Evolutionary conservation across 2,888 invertebrate species (phyloP).

Genomic region (Erannis defoliaria): DNA sequence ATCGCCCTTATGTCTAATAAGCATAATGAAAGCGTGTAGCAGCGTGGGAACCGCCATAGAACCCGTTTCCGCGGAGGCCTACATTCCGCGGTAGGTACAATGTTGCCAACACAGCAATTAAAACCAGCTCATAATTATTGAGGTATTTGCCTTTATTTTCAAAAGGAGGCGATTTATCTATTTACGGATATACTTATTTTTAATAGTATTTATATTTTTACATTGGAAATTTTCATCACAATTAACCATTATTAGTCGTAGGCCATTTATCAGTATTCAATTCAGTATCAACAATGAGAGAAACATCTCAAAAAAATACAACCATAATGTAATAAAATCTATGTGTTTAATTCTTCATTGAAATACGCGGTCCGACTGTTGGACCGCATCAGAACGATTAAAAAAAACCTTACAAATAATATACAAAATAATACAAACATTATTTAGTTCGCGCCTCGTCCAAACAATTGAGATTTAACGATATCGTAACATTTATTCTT

Average conservation of each 20-base stretch:
- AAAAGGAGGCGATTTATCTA: slow-evolving; percentile 84
- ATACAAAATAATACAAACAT: slow-evolving; percentile 87
- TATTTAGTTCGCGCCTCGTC: slow-evolving; percentile 72
- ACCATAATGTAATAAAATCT: slow-evolving; percentile 73
- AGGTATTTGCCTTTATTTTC: slow-evolving; percentile 85
- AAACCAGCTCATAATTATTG: slow-evolving; percentile 79
- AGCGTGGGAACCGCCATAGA: slow-evolving; percentile 18
- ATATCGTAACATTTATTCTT: slow-evolving; percentile 73
- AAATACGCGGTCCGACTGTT: slow-evolving; percentile 54
- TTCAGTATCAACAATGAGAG: slow-evolving; percentile 80
- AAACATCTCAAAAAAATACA: slow-evolving; percentile 83
- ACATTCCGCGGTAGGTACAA: slow-evolving; percentile 10
- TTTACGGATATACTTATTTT: slow-evolving; percentile 83
- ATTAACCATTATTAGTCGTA: slow-evolving; percentile 78
- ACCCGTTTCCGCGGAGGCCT: slow-evolving; percentile 13
- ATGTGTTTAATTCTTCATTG: slow-evolving; percentile 74
- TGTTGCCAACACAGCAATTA: slow-evolving; percentile 55
- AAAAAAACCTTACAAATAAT: slow-evolving; percentile 84
- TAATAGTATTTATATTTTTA: slow-evolving; percentile 86
- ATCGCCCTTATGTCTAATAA: neutral
- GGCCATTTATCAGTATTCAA: slow-evolving; percentile 82
- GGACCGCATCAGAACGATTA: slow-evolving; percentile 64
- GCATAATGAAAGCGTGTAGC: slow-evolving; percentile 20
- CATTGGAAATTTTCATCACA: slow-evolving; percentile 86
- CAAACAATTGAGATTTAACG: slow-evolving; percentile 78